Conservation (phyloP, 2,797 vertebrate genomes). For the Chaetodon trifasciatus region DNA sequence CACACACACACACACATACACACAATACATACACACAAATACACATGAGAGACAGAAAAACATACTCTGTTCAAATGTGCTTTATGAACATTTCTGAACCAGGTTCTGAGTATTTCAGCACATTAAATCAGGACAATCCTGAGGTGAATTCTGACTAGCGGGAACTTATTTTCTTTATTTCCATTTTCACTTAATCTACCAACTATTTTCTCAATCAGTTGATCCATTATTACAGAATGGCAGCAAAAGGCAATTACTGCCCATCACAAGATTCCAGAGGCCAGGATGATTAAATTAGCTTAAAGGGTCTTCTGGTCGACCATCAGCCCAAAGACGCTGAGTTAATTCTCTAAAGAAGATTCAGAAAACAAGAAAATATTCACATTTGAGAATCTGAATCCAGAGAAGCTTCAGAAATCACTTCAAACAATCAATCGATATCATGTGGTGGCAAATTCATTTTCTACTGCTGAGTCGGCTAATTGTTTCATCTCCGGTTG, state of each 20-base stretch:
- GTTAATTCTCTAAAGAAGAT: neutral
- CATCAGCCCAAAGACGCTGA: neutral
- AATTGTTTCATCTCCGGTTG: constrained; percentile 13
- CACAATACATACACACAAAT: neutral
- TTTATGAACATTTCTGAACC: constrained; percentile 15
- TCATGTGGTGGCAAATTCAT: neutral
- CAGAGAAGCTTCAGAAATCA: neutral
- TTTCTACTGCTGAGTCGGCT: neutral
- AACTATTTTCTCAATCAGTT: neutral
- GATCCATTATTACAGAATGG: neutral
- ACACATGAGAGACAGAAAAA: constrained; percentile 14
- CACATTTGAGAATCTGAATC: neutral
- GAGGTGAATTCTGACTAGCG: constrained; percentile 8
- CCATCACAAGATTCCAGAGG: neutral
- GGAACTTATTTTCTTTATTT: neutral
- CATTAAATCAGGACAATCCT: neutral
- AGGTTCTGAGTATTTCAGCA: constrained; percentile 27
- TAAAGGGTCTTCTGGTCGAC: neutral
- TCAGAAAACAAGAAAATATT: neutral
- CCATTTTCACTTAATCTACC: neutral
- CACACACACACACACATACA: neutral
- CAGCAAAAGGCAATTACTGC: neutral
- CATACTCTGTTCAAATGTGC: constrained; percentile 16
- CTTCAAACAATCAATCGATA: neutral
- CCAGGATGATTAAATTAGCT: neutral